These are phyloP conservation scores for Malacosoma neustria DNA, from an alignment of 2,888 invertebrate genomes.

Conservation along the genomic window DNA sequence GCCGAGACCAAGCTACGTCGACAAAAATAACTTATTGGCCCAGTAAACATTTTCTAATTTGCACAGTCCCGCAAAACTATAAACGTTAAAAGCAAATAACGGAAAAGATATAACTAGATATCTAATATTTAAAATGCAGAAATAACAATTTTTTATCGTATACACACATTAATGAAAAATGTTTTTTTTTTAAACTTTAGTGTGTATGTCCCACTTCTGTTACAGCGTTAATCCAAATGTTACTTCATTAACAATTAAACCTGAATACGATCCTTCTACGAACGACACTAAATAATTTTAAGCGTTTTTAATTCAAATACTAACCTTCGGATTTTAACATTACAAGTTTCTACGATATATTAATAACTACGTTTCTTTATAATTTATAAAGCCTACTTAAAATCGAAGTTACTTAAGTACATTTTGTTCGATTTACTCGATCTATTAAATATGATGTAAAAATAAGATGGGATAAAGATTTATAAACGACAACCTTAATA, in stretches of 20 bases:
- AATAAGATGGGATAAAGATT: conserved; percentile 54
- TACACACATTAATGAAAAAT: conserved; percentile 44
- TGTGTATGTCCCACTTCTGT: conserved; percentile 36
- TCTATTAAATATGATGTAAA: conserved; percentile 27
- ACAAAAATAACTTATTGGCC: conserved; percentile 12
- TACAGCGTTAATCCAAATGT: conserved; percentile 3
- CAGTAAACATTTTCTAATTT: conserved; percentile 30
- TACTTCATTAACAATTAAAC: neutral
- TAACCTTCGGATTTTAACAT: conserved; percentile 55
- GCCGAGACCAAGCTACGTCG: conserved; percentile 27
- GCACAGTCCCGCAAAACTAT: conserved; percentile 45
- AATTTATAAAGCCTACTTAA: conserved; percentile 73
- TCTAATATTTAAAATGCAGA: conserved; percentile 25
- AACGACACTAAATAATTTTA: conserved; percentile 55
- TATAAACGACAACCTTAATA: conserved; percentile 61
- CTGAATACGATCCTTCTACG: conserved; percentile 21
- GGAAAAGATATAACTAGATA: conserved; percentile 25
- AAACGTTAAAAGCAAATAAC: conserved; percentile 31
- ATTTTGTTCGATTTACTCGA: conserved; percentile 69
- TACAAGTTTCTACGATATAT: conserved; percentile 59
- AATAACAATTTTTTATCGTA: conserved; percentile 62
- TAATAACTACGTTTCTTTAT: conserved; percentile 64
- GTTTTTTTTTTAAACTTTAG: conserved; percentile 17
- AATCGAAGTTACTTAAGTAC: conserved; percentile 71
- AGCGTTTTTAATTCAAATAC: conserved; percentile 63